These are phyloP conservation scores for Drosophila nr. fundita DNA, from an alignment of 2,888 invertebrate species.

Conservation along the genomic window DNA sequence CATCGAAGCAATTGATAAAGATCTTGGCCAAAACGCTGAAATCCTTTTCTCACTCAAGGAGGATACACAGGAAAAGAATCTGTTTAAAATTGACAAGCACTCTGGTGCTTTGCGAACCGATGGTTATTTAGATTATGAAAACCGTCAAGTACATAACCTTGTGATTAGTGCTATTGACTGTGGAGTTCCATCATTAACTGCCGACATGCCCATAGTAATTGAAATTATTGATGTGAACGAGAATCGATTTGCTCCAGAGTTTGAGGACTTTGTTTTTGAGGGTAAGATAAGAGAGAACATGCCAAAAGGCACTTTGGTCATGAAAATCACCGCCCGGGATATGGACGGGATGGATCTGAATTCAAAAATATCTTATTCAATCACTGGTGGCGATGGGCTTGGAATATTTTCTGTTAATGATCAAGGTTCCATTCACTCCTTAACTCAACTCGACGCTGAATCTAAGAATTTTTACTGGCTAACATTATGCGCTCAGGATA, in stretches of 20 bases:
- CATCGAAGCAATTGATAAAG: slow-evolving; percentile 92
- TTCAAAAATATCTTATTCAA: slow-evolving; percentile 93
- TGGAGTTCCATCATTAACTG: slow-evolving; percentile 92
- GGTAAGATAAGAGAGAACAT: slow-evolving; percentile 93
- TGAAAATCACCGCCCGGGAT: slow-evolving; percentile 92
- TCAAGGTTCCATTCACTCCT: slow-evolving; percentile 93
- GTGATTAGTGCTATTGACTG: slow-evolving; percentile 94
- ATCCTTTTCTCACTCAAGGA: slow-evolving; percentile 92
- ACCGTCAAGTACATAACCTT: slow-evolving; percentile 94
- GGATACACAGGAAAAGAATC: slow-evolving; percentile 65
- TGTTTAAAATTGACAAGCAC: slow-evolving; percentile 92
- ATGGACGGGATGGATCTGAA: slow-evolving; percentile 92
- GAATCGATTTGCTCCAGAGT: slow-evolving; percentile 93
- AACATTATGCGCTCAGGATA: slow-evolving; percentile 96
- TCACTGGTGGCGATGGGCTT: slow-evolving; percentile 95
- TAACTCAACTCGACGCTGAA: slow-evolving; percentile 95
- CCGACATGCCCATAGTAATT: slow-evolving; percentile 92
- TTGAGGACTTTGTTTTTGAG: slow-evolving; percentile 91
- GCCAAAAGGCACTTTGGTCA: slow-evolving; percentile 91
- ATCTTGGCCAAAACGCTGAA: slow-evolving; percentile 92
- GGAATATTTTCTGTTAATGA: slow-evolving; percentile 96
- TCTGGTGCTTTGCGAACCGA: slow-evolving; percentile 95
- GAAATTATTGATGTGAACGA: slow-evolving; percentile 98
- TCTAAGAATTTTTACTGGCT: slow-evolving; percentile 95
- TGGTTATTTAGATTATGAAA: slow-evolving; percentile 93